Evolutionary conservation across 2,113 vertebrate species (phyloP), one percentile per base, ranked within the genome.

Genomic region (Tupaia chinensis): DNA sequence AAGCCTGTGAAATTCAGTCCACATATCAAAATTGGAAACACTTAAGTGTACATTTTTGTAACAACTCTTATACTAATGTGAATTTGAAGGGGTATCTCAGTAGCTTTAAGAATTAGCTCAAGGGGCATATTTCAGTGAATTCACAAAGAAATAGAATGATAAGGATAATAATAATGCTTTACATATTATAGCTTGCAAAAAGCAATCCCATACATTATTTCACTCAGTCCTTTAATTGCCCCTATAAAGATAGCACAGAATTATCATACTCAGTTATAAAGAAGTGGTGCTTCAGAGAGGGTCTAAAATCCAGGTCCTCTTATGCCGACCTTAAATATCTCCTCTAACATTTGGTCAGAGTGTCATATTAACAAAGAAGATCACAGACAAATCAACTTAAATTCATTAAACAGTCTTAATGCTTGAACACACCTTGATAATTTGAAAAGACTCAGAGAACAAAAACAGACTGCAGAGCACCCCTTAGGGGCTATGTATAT

Each of bases 341-440:
- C 27, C 27, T 90, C 29, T 92, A 84, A 53, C 1, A 25, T 44
- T 23, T 69, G 90, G 53, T 63, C 77, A 80, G 19, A 16, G n/a
- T 61, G 87, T 73, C 90, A 72, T 87, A 87, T 9, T 85, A 34
- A 89, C 66, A 89, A 72, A 81, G 32, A n/a, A 92, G 76, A 69
- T 23, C 14, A 85, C 15, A 60, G 29, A 65, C 7, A 65, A n/a
- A 74, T 82, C 83, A 91, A 69, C 22, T 65, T 66, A 60, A 84
- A 70, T 61, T 66, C 56, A 87, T 65, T 9, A 5, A 10, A 54
- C 10, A 56, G 4, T 66, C 44, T 93, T 68, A 91, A 86, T 76
- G 68, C 16, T 22, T 84, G n/a, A 78, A 69, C 10, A 85, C 0
- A 58, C 27, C 23, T 70, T 92, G 77, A 34, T 79, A 86, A 86